phyloP scores from a whole-genome alignment of 2,113 vertebrate species.

The Brachyistius frenatus region DNA sequence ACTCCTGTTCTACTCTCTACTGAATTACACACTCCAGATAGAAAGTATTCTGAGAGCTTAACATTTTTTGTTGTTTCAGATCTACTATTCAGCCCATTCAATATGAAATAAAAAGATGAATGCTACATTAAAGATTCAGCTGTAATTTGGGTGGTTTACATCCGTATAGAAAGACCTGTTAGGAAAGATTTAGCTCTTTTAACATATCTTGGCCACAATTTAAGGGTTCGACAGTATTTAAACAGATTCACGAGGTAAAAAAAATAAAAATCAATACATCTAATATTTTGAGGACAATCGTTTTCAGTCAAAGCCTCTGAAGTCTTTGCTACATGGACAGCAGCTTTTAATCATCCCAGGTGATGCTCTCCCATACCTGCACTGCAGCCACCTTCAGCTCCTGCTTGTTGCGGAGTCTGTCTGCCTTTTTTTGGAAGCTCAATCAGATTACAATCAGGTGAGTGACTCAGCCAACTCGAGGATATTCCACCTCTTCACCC shows the following conservation, averaged over 20 bases:
- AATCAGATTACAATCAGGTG: neutral
- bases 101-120: neutral
- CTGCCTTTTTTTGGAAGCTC: no score
- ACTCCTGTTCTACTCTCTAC: no score
- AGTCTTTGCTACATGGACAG: neutral
- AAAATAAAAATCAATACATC: no score
- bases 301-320: neutral
- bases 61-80: neutral
- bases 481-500: neutral
- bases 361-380: neutral
- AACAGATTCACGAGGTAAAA: no score
- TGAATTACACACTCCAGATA: neutral
- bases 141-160: no score
- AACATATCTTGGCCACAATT: no score
- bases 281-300: neutral
- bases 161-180: no score
- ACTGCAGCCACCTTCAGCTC: neutral
- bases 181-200: no score
- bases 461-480: constrained; percentile 2
- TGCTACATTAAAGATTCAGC: no score
- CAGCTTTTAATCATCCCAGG: neutral
- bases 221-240: no score
- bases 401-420: neutral
- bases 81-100: neutral
- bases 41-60: neutral